Evolutionary conservation across 1,140 invertebrate species (phyloP).

Genomic region (Euwallacea similis): DNA sequence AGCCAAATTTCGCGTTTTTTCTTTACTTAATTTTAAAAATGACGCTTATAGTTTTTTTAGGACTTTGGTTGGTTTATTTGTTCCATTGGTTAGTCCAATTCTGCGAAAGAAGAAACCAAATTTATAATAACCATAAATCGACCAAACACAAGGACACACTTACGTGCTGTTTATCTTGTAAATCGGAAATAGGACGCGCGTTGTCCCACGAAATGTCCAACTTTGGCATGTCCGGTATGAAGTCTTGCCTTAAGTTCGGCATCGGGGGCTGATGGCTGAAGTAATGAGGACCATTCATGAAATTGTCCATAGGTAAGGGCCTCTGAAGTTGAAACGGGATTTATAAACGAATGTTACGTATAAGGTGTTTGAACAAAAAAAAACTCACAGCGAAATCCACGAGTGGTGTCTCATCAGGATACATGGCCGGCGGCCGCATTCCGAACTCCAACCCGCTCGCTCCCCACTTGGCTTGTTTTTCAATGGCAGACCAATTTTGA

Average conservation of each 20-base stretch:
- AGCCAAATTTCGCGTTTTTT: constrained; percentile 48
- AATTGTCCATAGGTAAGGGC: constrained; percentile 48
- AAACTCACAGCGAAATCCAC: constrained; percentile 56
- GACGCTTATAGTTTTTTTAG: constrained; percentile 45
- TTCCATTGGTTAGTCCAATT: constrained; percentile 51
- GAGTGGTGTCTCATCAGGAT: constrained; percentile 51
- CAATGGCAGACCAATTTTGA: constrained; percentile 63
- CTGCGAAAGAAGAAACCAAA: constrained; percentile 41
- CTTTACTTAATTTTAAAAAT: constrained; percentile 46
- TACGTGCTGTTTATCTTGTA: constrained; percentile 52
- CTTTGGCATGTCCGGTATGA: constrained; percentile 44
- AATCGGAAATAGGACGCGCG: constrained; percentile 46
- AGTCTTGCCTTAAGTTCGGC: constrained; percentile 43
- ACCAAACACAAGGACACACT: constrained; percentile 22
- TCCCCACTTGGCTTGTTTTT: constrained; percentile 55
- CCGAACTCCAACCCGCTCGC: constrained; percentile 41
- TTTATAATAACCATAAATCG: background rate
- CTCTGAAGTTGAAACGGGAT: constrained; percentile 35
- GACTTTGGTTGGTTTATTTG: constrained; percentile 43
- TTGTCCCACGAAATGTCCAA: constrained; percentile 48
- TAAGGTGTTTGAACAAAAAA: constrained; percentile 1
- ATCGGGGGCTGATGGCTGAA: constrained; percentile 46
- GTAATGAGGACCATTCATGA: constrained; percentile 44
- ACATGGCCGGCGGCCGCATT: constrained; percentile 49
- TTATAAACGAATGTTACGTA: background rate